Evolutionary conservation across 2,113 vertebrate species (phyloP), one percentile per base, ranked within the genome.

Genomic region (Dicrurus megarhynchus): DNA sequence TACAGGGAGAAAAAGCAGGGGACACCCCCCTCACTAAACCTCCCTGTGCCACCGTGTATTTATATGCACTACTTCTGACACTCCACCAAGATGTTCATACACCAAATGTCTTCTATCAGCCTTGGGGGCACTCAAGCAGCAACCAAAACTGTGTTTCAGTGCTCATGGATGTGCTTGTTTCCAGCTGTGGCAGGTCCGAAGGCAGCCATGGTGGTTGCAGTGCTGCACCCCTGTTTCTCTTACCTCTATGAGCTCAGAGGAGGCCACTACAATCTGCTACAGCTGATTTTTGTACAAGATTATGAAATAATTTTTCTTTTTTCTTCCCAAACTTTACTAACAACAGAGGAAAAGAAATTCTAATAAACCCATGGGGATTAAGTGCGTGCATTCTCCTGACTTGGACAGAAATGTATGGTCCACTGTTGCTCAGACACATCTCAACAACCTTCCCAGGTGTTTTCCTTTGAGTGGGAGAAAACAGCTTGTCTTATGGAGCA

Each of bases 341-440:
- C 17, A 82, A 53, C 1, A 37, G 26, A 60, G 16, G 35, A 44
- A 63, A 80, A 88, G 10, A 70, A 20, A 70, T 64, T 84, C 1
- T 0, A 46, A 71, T 30, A 16, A 74, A 33, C 10, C 9, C 7
- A 5, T 7, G 14, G 41, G 35, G 84, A 44, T 65, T 47, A 69
- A 85, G 24, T 23, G 10, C 37, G 39, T 2, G 0, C 2, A 0
- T 69, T 46, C 50, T 65, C 46, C 47, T 46, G 20, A 47, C 55
- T 71, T 89, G 33, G 28, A 63, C 56, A 18, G 23, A 80, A 90
- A 57, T 1, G 1, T 28, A 19, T 1, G 1, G 22, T 67, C 63
- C 19, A 33, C 33, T 0, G 0, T 23, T 15, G 4, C 35, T 39
- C 5, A 2, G 39, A 35, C 13, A 46, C 47, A 61, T 63, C 57